Percentiles rank a stretch among this genome's conserved stretches.
These are phyloP conservation scores for Lanistes nyassanus DNA, from an alignment of 1,140 invertebrate genomes.

Conservation along the genomic window DNA sequence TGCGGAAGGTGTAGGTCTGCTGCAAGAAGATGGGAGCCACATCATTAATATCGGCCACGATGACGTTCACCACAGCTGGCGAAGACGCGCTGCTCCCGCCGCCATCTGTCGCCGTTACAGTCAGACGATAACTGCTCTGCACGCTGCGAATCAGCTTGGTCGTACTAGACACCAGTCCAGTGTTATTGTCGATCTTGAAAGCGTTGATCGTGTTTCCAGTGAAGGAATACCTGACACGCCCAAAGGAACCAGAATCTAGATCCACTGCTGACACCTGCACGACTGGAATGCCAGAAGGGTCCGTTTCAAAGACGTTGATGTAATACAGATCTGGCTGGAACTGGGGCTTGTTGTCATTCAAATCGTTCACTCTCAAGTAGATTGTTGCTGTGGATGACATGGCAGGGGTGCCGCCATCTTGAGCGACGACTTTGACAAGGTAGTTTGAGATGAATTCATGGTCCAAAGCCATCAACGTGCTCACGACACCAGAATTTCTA, in stretches of 20 bases:
- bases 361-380: constrained; percentile 77
- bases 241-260: constrained; percentile 85
- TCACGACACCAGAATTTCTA: constrained; percentile 85
- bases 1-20: constrained; percentile 80
- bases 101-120: constrained; percentile 44
- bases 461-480: constrained; percentile 69
- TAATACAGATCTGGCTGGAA: constrained; percentile 74
- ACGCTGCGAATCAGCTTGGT: constrained; percentile 25
- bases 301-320: constrained; percentile 78
- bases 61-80: constrained; percentile 46
- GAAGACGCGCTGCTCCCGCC: constrained; percentile 33
- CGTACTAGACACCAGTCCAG: constrained; percentile 47
- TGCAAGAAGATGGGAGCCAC: constrained; percentile 41
- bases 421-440: constrained; percentile 71
- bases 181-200: constrained; percentile 46
- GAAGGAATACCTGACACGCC: constrained; percentile 54
- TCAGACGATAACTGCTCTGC: constrained; percentile 35
- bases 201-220: constrained; percentile 37
- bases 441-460: constrained; percentile 74
- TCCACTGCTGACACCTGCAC: constrained; percentile 81
- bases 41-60: constrained; percentile 41
- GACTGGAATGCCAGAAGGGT: constrained; percentile 71
- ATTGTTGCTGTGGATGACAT: constrained; percentile 78
- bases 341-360: constrained; percentile 93
- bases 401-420: constrained; percentile 74